Conservation (phyloP, 2,797 vertebrate species). For the Botia almorhae region DNA sequence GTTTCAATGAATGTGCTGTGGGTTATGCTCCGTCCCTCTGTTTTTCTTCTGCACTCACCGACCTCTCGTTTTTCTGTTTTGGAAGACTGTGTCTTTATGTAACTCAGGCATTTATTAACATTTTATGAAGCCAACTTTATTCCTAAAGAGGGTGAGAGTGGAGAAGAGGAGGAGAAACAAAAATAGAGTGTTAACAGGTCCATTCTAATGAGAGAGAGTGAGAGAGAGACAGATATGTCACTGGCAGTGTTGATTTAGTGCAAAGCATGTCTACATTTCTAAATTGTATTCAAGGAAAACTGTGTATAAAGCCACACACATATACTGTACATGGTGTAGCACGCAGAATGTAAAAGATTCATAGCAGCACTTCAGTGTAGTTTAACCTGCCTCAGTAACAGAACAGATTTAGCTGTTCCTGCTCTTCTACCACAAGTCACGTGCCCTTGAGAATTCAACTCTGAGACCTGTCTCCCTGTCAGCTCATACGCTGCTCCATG, state of each 20-base stretch:
- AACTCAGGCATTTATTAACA: conserved; percentile 53
- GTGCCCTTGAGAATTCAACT: neutral
- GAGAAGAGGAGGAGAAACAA: neutral
- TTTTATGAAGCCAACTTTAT: conserved; percentile 44
- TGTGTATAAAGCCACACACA: no score
- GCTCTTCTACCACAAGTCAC: neutral
- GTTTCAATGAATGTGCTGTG: neutral
- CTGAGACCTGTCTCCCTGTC: neutral
- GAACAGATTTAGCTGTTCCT: neutral
- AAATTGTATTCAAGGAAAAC: no score
- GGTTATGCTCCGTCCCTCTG: neutral
- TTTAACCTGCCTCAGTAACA: neutral
- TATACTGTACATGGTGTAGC: no score
- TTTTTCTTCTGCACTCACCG: neutral
- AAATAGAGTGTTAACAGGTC: conserved; percentile 11
- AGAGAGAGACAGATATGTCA: no score
- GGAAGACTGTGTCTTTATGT: conserved; percentile 51
- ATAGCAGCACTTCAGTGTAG: no score
- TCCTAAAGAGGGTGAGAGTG: conserved; percentile 18
- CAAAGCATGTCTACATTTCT: no score
- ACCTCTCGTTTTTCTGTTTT: conserved; percentile 11
- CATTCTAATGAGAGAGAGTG: no score
- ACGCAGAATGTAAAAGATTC: neutral
- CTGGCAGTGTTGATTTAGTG: no score
- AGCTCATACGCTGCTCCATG: neutral